Percentiles rank a stretch among this genome's conserved stretches.
Evolutionary conservation across 2,113 vertebrate genomes (phyloP).

Genomic region (Bothrops jararaca): DNA sequence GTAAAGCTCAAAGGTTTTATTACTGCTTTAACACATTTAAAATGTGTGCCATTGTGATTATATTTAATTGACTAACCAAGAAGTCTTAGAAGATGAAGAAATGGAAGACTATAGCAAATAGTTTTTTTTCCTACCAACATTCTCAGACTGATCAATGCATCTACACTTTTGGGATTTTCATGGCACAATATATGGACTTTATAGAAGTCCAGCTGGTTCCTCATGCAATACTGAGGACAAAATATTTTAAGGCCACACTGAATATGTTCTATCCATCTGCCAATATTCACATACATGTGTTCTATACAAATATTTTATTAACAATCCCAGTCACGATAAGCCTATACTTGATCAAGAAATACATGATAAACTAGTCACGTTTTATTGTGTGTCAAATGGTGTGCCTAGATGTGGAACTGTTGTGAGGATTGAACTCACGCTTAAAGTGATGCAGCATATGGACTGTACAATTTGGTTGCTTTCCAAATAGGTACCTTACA

Average conservation of each 20-base stretch:
- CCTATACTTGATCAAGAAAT: not conserved
- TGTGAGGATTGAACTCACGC: not conserved
- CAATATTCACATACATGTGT: not conserved
- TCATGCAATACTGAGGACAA: not conserved
- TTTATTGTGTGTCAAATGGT: not conserved
- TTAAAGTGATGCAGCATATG: not conserved
- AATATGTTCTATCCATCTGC: not conserved
- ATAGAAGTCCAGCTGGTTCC: not conserved
- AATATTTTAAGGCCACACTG: not conserved
- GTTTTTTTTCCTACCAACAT: not conserved
- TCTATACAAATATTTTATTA: not conserved
- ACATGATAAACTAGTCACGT: too few relatives aligned
- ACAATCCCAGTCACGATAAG: not conserved
- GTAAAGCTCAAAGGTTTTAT: not conserved
- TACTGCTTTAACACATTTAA: not conserved
- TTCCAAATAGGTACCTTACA: not conserved
- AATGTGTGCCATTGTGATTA: not conserved
- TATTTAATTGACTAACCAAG: not conserved
- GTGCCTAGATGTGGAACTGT: not conserved
- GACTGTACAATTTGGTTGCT: not conserved
- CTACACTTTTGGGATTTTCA: not conserved
- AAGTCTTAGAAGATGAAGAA: not conserved
- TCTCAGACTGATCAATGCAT: not conserved
- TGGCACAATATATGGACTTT: not conserved
- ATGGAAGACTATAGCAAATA: not conserved